These are phyloP conservation scores for Idris sp. DNA, from an alignment of 1,140 invertebrate genomes.

Conservation along the genomic window DNA sequence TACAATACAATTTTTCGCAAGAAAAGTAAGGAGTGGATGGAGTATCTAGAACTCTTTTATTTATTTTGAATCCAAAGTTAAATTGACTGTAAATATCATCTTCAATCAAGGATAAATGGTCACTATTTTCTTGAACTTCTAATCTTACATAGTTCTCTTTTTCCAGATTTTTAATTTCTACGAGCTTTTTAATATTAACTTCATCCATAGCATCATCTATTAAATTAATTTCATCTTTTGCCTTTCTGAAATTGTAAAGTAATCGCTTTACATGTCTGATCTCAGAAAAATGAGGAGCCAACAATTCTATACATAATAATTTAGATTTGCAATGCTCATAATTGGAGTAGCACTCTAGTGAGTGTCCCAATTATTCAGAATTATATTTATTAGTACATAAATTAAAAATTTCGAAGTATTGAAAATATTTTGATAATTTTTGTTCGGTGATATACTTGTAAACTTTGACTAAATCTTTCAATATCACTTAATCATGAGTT, in stretches of 20 bases:
- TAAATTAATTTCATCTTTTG: constrained; percentile 1
- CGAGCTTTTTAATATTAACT: constrained; percentile 9
- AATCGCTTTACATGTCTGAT: constrained; percentile 29
- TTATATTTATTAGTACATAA: constrained; percentile 4
- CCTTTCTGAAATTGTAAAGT: constrained; percentile 15
- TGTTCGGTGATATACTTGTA: not conserved
- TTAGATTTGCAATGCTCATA: not conserved
- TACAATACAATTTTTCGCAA: constrained; percentile 43
- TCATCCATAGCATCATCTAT: constrained; percentile 8
- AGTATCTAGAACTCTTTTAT: constrained; percentile 31
- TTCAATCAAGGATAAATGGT: constrained; percentile 37
- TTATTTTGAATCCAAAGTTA: constrained; percentile 26
- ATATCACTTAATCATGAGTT: not conserved
- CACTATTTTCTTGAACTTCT: not conserved
- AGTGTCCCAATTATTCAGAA: not conserved
- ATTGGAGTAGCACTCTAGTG: not conserved
- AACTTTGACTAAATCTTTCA: constrained; percentile 1
- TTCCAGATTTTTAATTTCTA: constrained; percentile 11
- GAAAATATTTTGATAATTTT: not conserved
- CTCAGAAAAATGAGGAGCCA: constrained; percentile 23
- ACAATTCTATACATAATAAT: constrained; percentile 8
- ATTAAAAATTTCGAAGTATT: not conserved
- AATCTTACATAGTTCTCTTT: constrained; percentile 1
- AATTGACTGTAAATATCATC: constrained; percentile 18
- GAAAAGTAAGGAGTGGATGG: constrained; percentile 29